These are phyloP conservation scores for Contarinia nasturtii DNA, from an alignment of 1,140 invertebrate genomes.

Conservation along the genomic window DNA sequence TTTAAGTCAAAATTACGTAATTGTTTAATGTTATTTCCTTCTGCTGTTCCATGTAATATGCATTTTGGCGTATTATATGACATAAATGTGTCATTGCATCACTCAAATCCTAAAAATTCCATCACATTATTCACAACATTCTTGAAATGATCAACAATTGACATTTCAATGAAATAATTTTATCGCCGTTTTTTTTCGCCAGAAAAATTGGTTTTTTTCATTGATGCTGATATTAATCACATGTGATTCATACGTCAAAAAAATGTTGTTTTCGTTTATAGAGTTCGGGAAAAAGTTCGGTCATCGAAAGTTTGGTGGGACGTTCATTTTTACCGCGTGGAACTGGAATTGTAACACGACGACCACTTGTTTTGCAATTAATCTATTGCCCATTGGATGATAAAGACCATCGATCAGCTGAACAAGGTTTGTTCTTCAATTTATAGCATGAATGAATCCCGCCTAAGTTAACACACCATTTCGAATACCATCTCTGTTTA, in stretches of 20 bases:
- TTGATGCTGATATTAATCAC: background rate
- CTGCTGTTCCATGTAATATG: too few species aligned
- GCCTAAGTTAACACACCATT: background rate
- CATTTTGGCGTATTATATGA: too few species aligned
- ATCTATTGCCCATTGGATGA: constrained; percentile 82
- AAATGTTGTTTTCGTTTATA: constrained; percentile 24
- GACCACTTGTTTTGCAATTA: constrained; percentile 86
- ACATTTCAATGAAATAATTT: too few species aligned
- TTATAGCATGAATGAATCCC: constrained; percentile 5
- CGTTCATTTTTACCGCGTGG: constrained; percentile 92
- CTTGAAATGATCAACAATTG: too few species aligned
- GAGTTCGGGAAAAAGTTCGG: constrained; percentile 99
- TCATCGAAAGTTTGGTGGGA: constrained; percentile 96
- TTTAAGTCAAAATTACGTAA: constrained; percentile 1
- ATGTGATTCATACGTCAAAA: background rate
- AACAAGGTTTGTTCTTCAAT: constrained; percentile 46
- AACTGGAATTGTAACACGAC: constrained; percentile 88
- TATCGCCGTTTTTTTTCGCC: background rate
- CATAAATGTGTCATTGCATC: too few species aligned
- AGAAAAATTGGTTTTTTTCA: background rate
- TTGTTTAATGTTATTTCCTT: background rate
- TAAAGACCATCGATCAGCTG: constrained; percentile 58
- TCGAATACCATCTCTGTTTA: background rate
- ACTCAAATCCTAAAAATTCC: too few species aligned
- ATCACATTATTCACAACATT: too few species aligned